Evolutionary conservation across 2,888 invertebrate species (phyloP).

Genomic region (Pocota personata): DNA sequence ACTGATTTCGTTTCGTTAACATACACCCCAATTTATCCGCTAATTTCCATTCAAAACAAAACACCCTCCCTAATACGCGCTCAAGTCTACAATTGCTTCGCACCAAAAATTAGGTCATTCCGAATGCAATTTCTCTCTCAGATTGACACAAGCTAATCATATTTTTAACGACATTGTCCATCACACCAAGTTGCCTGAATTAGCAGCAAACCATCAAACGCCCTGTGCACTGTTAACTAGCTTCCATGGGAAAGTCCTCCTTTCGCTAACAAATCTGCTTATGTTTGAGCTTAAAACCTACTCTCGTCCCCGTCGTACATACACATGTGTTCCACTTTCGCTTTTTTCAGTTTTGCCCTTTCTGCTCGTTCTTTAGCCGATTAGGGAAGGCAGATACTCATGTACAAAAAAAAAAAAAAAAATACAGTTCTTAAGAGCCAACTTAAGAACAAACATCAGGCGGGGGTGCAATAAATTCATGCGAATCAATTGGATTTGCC

Average conservation of each 20-base stretch:
- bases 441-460: conserved; percentile 48
- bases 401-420: not conserved
- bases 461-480: conserved; percentile 64
- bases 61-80: not conserved
- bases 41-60: not conserved
- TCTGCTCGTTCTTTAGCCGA: conserved; percentile 34
- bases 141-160: conserved; percentile 31
- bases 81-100: not conserved
- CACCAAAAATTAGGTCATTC: conserved; percentile 2
- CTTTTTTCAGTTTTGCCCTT: conserved; percentile 19
- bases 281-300: conserved; percentile 32
- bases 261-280: conserved; percentile 51
- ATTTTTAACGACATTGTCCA: conserved; percentile 50
- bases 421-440: conserved; percentile 30
- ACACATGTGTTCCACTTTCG: conserved; percentile 46
- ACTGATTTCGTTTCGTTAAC: not conserved
- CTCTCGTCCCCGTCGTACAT: not conserved
- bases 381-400: conserved; percentile 22
- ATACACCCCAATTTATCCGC: not conserved
- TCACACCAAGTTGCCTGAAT: conserved; percentile 42
- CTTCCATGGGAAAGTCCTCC: conserved; percentile 31
- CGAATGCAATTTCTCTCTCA: conserved; percentile 10
- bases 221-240: conserved; percentile 34
- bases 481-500: conserved; percentile 65
- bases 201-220: conserved; percentile 30